Evolutionary conservation across 2,888 invertebrate species (phyloP).

Genomic region (Phengaris arion): DNA sequence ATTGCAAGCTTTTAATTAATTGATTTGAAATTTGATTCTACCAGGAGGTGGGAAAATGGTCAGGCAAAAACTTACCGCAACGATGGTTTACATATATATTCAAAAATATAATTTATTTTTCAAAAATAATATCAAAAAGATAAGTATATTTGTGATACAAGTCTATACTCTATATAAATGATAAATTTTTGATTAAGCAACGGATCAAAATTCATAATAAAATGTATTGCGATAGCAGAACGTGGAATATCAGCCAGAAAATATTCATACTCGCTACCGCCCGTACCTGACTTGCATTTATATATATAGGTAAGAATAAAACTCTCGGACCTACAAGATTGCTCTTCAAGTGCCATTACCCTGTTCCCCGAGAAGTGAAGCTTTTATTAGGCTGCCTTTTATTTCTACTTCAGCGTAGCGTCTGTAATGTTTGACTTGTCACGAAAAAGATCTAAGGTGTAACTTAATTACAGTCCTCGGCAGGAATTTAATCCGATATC

Average conservation of each 20-base stretch:
- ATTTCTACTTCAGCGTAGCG: constrained; percentile 38
- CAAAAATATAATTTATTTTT: too few species aligned
- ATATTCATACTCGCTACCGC: constrained; percentile 31
- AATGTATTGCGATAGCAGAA: not conserved
- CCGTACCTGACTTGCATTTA: constrained; percentile 38
- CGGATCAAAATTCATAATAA: not conserved
- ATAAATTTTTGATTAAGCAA: too few species aligned
- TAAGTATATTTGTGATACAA: too few species aligned
- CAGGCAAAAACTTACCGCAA: too few species aligned
- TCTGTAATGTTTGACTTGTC: constrained; percentile 31
- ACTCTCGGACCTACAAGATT: constrained; percentile 68
- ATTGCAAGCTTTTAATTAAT: too few species aligned
- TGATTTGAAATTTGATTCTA: too few species aligned
- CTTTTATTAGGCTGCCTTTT: constrained; percentile 60
- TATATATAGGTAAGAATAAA: constrained; percentile 49
- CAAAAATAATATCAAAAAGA: too few species aligned
- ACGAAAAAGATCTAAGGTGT: constrained; percentile 27
- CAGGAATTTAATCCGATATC: constrained; percentile 22
- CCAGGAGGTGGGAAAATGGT: too few species aligned
- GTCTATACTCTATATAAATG: too few species aligned
- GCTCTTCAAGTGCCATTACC: constrained; percentile 69
- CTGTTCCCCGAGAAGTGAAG: constrained; percentile 59
- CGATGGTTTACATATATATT: too few species aligned
- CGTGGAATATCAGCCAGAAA: not conserved
- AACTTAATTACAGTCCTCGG: constrained; percentile 30